Evolutionary conservation across 2,888 invertebrate species (phyloP), one percentile per base, ranked within the genome.

Genomic region (Tortricodes alternella): DNA sequence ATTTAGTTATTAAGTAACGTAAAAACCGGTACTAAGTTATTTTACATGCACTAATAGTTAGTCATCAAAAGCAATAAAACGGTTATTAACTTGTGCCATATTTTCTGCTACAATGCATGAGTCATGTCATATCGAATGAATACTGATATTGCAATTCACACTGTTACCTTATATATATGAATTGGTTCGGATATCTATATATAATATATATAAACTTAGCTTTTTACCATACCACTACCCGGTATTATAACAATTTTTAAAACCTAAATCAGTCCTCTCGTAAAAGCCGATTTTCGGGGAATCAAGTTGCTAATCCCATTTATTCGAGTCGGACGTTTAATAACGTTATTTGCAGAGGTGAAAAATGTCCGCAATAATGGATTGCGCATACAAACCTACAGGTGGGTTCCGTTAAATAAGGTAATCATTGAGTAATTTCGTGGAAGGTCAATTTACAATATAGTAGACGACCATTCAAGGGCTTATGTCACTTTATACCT

Each of bases 361-460:
- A 53, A 32, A 53, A 46, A 46, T 53, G 46, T 32, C 46, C 38
- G 46, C 39, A 53, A 53, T 53, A 39, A 53, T 21, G 24, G n/a
- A 38, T 9, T 23, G 32, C 29, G 23, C 7, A 23, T n/a, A n/a
- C n/a, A 18, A 23, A 46, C 24, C 43, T 37, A 37, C 8, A 29
- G 21, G 23, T 24, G n/a, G 32, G 32, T 18, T 15, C 6, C 38
- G 29, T 46, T 38, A 46, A 46, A 46, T 19, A 4, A 32, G 38
- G 46, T 53, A 24, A 24, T 39, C 19, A 53, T 46, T 11, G 18
- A 13, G 18, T 37, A 24, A 16, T 19, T 39, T 16, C 29, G 9
- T 39, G 11, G 38, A 32, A 18, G 11, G 32, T 32, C 32, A 9
- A 13, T n/a, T 11, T 24, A n/a, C n/a, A n/a, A n/a, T n/a, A n/a